phyloP scores from a whole-genome alignment of 2,888 invertebrate genomes.

The Cepaea hortensis region DNA sequence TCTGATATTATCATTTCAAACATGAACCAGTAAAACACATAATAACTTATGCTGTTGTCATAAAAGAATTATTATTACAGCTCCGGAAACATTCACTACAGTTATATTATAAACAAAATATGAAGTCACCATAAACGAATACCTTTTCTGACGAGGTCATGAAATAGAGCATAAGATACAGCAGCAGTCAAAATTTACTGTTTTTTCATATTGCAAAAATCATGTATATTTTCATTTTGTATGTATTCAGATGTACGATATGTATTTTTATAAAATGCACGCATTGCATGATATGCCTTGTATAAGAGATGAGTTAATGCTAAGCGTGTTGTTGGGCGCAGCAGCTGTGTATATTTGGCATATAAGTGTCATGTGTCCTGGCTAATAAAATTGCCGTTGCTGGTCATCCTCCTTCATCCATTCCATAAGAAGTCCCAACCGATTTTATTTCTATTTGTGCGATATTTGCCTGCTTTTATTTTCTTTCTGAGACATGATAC shows the following conservation, averaged over 20 bases:
- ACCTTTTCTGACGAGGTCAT: not conserved
- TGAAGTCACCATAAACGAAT: not conserved
- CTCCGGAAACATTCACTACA: not conserved
- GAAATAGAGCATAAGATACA: not conserved
- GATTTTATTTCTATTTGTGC: conserved; percentile 11
- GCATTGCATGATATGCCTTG: not conserved
- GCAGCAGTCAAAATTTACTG: not conserved
- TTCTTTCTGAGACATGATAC: conserved; percentile 32
- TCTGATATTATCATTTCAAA: not conserved
- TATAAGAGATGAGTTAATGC: not conserved
- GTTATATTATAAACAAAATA: not conserved
- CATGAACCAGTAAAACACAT: not conserved
- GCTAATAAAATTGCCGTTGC: conserved; percentile 41
- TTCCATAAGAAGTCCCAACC: conserved; percentile 24
- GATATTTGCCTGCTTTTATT: conserved; percentile 4
- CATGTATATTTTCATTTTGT: not conserved
- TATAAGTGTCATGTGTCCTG: conserved; percentile 6
- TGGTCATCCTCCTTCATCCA: conserved; percentile 48
- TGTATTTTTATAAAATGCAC: not conserved
- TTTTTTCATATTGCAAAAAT: not conserved
- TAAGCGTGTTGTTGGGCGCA: not conserved
- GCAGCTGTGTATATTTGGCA: conserved; percentile 3
- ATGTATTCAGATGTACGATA: not conserved
- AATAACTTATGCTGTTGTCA: not conserved
- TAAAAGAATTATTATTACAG: not conserved